Percentiles rank a stretch among this genome's conserved stretches.
phyloP scores from a whole-genome alignment of 2,113 vertebrate genomes.

The Misgurnus mizolepis region DNA sequence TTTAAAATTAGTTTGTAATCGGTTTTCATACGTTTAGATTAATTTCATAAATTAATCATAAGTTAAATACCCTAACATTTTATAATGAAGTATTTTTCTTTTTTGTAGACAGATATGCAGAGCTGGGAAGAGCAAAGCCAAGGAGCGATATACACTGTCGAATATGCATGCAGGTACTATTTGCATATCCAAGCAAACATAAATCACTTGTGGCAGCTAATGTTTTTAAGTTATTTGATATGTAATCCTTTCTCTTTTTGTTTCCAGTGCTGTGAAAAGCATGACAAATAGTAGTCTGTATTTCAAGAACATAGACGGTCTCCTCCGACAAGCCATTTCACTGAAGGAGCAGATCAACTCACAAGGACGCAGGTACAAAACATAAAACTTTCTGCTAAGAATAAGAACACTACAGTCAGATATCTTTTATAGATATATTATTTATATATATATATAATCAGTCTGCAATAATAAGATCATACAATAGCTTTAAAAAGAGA shows the following conservation, averaged over 20 bases:
- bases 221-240: background rate
- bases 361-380: slow-evolving; percentile 85
- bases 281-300: slow-evolving; percentile 90
- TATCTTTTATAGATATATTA: background rate
- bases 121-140: slow-evolving; percentile 98
- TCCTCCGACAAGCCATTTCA: slow-evolving; percentile 83
- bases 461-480: too few relatives aligned
- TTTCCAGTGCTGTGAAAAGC: slow-evolving; percentile 87
- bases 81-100: background rate
- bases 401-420: background rate
- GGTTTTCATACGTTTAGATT: too few relatives aligned
- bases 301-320: slow-evolving; percentile 90
- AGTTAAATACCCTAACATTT: background rate
- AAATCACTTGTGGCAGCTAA: too few relatives aligned
- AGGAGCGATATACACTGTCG: slow-evolving; percentile 93
- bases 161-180: slow-evolving; percentile 94
- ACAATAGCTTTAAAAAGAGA: background rate
- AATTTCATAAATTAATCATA: too few relatives aligned
- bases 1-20: too few relatives aligned
- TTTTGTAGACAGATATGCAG: slow-evolving; percentile 91
- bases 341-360: slow-evolving; percentile 83
- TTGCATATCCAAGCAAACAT: background rate
- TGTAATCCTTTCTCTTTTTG: background rate
- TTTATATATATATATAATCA: background rate
- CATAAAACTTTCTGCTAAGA: background rate